Percentiles rank a stretch among this genome's conserved stretches.
Conservation (phyloP, 1,140 invertebrate species). For the Trigoniulus corallinus region DNA sequence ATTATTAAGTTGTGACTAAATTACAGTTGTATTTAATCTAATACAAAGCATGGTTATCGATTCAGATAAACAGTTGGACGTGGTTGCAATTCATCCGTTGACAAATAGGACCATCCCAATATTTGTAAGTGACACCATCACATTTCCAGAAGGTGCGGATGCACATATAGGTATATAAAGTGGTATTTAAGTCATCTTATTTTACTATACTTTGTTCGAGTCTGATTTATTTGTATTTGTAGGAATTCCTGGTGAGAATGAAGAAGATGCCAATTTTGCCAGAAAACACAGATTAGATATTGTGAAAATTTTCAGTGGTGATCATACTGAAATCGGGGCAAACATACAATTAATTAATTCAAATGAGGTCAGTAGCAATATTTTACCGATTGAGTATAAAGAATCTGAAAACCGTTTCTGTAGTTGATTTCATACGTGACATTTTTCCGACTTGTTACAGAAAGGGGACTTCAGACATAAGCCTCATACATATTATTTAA, state of each 20-base stretch:
- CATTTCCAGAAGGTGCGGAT: conserved; percentile 36
- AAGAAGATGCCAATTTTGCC: conserved; percentile 34
- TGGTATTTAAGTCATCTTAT: neutral
- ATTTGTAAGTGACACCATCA: conserved; percentile 43
- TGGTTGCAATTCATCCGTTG: conserved; percentile 54
- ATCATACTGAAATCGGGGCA: no score
- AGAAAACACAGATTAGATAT: conserved; percentile 14
- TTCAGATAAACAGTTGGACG: no score
- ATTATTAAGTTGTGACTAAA: no score
- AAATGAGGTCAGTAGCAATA: neutral
- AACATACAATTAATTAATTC: neutral
- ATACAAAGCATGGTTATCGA: no score
- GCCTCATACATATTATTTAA: neutral
- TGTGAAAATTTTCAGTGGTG: neutral
- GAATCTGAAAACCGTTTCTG: neutral
- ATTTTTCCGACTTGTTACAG: no score
- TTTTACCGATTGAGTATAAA: neutral
- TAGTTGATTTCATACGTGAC: neutral
- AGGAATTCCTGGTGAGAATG: conserved; percentile 33
- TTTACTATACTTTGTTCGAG: neutral
- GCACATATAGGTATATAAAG: conserved; percentile 44
- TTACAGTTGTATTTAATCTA: no score
- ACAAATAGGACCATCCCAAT: conserved; percentile 47
- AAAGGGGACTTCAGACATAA: no score
- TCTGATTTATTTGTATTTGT: conserved; percentile 1